Evolutionary conservation across 2,888 invertebrate species (phyloP), one percentile per base, ranked within the genome.

Genomic region (Diabrotica balteata): DNA sequence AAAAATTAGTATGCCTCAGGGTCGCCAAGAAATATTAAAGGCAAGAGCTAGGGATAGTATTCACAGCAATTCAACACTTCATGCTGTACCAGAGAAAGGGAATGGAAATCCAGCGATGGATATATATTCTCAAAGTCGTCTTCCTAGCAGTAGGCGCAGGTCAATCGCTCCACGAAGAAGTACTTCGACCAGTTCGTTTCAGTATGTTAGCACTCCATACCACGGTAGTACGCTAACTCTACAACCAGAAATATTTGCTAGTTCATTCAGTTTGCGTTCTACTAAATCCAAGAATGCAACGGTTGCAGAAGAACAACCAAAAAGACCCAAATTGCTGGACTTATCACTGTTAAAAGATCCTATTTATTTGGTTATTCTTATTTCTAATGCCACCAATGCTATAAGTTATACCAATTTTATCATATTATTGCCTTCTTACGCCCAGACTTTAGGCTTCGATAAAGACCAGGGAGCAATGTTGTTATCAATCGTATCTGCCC

Each of bases 341-440:
- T 77, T 92, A 0, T 86, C 90, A 32, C 82, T 95, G 0, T 81
- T 95, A 0, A 90, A 87, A 80, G 93, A 95, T 80, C 93, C 94
- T 0, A 87, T 93, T 59, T 95, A 94, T 78, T 85, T 95, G 64
- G 90, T 95, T 0, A 93, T 95, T 68, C 81, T 95, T 22, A 90
- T 94, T 77, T 94, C 94, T 0, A 94, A 94, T 77, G 94, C 93
- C 54, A 93, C 94, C 0, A 93, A 92, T 71, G 95, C 94, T 0
- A 93, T 95, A 59, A 93, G 94, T 68, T 94, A 94, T 77, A 94
- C 94, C 0, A 95, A 95, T 79, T 94, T 95, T 75, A 90, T 94
- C 2, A 94, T 95, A 59, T 80, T 94, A 17, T 86, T 95, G 22
- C 94, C 95, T 7, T 88, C 91, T 0, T 94, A 93, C 79, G 94